phyloP scores from a whole-genome alignment of 92 coral and sea anemone genomes.

The Chrysogorgia sp. region DNA sequence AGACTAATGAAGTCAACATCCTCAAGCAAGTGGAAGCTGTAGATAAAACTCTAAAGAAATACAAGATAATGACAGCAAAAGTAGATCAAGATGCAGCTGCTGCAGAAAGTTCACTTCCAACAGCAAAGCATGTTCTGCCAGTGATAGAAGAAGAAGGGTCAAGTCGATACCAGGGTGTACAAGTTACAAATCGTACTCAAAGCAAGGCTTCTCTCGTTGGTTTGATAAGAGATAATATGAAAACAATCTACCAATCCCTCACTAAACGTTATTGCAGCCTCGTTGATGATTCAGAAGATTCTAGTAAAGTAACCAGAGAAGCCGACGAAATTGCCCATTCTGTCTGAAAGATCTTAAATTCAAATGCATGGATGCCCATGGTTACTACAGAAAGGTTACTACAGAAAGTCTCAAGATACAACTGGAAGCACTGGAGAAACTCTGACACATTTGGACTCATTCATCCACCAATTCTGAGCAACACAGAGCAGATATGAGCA shows the following conservation, averaged over 20 bases:
- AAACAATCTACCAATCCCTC: conserved; percentile 50
- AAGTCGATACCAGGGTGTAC: conserved; percentile 51
- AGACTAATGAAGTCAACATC: too few species aligned
- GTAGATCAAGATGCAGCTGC: conserved; percentile 55
- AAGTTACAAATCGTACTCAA: conserved; percentile 56
- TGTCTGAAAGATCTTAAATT: conserved; percentile 46
- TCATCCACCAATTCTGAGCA: conserved; percentile 6
- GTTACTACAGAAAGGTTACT: conserved; percentile 36
- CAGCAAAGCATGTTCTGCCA: conserved; percentile 64
- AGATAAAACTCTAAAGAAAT: conserved; percentile 65
- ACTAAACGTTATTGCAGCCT: too few species aligned
- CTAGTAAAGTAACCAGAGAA: too few species aligned
- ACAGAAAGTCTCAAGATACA: conserved; percentile 50
- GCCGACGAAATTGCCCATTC: too few species aligned
- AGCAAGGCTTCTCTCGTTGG: conserved; percentile 61
- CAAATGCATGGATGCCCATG: conserved; percentile 55
- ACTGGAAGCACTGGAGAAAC: conserved; percentile 31
- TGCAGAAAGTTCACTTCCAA: conserved; percentile 45
- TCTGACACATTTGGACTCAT: not conserved
- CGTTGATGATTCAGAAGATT: too few species aligned
- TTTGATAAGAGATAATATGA: conserved; percentile 50
- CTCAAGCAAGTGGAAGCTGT: conserved; percentile 66
- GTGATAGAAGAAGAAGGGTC: conserved; percentile 58
- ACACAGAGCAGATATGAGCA: conserved; percentile 15
- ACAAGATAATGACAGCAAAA: conserved; percentile 61